Conservation (phyloP, 2,888 invertebrate species). For the Drosophila acutilabella region DNA sequence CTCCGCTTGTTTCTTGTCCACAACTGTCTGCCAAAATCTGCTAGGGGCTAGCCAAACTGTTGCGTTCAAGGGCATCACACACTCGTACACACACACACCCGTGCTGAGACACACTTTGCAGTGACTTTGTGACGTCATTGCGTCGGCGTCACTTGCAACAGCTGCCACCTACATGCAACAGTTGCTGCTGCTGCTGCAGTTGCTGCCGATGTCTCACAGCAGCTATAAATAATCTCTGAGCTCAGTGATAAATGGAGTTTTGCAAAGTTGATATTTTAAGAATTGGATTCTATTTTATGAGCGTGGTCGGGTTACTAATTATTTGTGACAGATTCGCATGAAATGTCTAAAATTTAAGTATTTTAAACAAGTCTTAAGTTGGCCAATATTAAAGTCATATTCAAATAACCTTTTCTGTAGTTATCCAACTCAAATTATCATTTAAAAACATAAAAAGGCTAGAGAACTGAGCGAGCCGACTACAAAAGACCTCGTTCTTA, state of each 20-base stretch:
- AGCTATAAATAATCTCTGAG: neutral
- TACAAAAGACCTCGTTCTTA: too few relatives aligned
- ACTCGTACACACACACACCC: neutral
- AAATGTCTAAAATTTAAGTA: neutral
- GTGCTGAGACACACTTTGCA: neutral
- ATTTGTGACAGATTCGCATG: too few relatives aligned
- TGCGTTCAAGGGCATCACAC: conserved; percentile 44
- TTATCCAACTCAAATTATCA: too few relatives aligned
- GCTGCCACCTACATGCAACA: conserved; percentile 22
- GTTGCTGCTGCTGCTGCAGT: conserved; percentile 24
- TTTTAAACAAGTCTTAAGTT: neutral
- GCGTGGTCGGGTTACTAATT: too few relatives aligned
- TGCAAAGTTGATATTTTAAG: neutral
- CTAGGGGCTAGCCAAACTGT: conserved; percentile 11
- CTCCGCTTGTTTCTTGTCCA: neutral
- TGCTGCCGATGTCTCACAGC: neutral
- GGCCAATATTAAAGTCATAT: too few relatives aligned
- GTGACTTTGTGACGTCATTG: conserved; percentile 39
- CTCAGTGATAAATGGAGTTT: neutral
- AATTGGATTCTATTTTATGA: neutral
- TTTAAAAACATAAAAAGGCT: too few relatives aligned
- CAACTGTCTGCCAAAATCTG: conserved; percentile 30
- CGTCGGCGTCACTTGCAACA: conserved; percentile 21
- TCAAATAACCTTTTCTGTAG: too few relatives aligned
- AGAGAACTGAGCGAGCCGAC: too few relatives aligned